Evolutionary conservation across 1,140 invertebrate species (phyloP), one percentile per base, ranked within the genome.

Genomic region (Psilanteris sp.): DNA sequence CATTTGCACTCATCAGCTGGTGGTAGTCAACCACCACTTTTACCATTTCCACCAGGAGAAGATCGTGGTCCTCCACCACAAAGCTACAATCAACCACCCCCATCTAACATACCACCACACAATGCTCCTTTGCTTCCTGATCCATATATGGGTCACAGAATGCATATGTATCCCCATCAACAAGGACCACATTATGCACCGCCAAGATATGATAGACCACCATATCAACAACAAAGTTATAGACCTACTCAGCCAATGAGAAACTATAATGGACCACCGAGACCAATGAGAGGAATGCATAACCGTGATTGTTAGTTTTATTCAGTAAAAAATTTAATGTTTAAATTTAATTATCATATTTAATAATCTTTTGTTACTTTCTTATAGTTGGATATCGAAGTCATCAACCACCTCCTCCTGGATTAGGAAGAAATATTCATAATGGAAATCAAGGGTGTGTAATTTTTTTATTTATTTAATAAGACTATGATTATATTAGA

Each of bases 11-110:
- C 78, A 5, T 59, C 81, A 13, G 26, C 71, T 15, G 67, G 80
- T 3, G 75, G 72, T 4, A 82, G 62, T 64, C 86, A 88, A 41
- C 81, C 82, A 20, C 81, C 84, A 0, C 32, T 88, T 4, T 20
- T 88, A 18, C 86, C 86, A 3, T 89, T 86, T 72, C 87, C 87
- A 55, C 87, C 86, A 1, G 86, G 86, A 3, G 87, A 89, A 64
- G 87, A 89, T 26, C 81, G 87, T 15, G 82, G 54, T 44, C 67
- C 85, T 3, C 79, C 83, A 14, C 78, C 79, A 0, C 77, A 81
- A 18, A 83, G 66, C 67, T 87, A 87, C 41, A 85, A 78, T 75
- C 85, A 86, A 31, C 86, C 87, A 39, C 87, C 86, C 3, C 85
- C 85, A 7, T 79, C 86, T 4, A 83, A 79, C 52, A 75, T 84